Evolutionary conservation across 92 coral and sea anemone genomes (phyloP), one percentile per base, ranked within the genome.

Genomic region (Epizoanthus illoricatus): DNA sequence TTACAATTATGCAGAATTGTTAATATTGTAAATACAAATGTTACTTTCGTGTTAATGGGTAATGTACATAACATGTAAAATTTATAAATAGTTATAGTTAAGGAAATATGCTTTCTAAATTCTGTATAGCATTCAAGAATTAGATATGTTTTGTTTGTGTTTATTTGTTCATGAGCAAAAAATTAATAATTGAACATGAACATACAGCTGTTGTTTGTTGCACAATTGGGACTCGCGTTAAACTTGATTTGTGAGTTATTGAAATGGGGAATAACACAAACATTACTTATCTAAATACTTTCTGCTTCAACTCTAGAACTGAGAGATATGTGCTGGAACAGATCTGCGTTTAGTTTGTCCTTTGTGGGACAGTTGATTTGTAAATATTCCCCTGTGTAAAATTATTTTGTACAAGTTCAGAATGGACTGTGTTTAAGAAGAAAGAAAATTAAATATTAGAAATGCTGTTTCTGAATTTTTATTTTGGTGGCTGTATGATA

Each of bases 361-460:
- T 41, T 68, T 68, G 49, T 68, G 73, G 73, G 73, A 68, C 73
- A 68, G 73, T 68, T 39, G 73, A 68, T 68, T 68, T 68, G 73
- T 68, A 68, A 68, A 68, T 39, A 68, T 5, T 15, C 18, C 5
- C 45, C 52, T 68, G 41, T 66, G 40, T 66, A 33, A 33, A 24
- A 41, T 23, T 19, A 20, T 20, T 66, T 36, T 33, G 12, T 40
- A 68, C 43, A 36, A 40, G 73, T 68, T 68, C 73, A 68, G 39
- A 68, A 68, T 68, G 73, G 52, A 68, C 73, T 68, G 21, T 68
- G 73, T 43, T 45, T 39, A 6, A 36, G 12, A 68, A 39, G 12
- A 68, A 39, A 16, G 49, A 68, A 40, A 39, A 68, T 36, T 68
- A 68, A 39, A 68, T 39, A 45, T 39, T 45, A 68, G 10, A 5